Base-by-base conservation (phyloP, 1,140 invertebrate species). In the Leptopilina clavipes region DNA sequence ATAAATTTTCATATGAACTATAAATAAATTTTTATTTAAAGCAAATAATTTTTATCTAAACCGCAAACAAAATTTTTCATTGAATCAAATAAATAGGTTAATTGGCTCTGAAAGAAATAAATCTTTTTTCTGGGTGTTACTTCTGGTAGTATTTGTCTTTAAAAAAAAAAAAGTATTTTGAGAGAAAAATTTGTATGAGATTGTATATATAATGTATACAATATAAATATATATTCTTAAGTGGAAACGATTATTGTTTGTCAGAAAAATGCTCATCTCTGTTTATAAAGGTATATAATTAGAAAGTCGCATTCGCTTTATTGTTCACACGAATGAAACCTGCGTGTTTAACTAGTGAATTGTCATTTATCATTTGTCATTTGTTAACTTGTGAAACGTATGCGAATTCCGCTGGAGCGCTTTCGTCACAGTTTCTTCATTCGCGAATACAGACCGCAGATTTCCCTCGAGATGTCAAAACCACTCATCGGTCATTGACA, bases 401-500 rank as follows among this genome's bases (percentile, higher is more conserved):
- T 10, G 56, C 56, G 56, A 25, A 59, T 59, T 59, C 56, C 56
- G 56, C 22, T 22, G 22, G 22, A 25, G 22, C 12, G 19, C 56
- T 59, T 59, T 59, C 56, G 22, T 25, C 56, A 59, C 18, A 12
- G 56, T 59, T 59, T 11, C 56, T 59, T 59, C 56, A 59, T 25
- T 59, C 56, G 19, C 56, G 19, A 59, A 59, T 59, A 22, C n/a
- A n/a, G n/a, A n/a, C n/a, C n/a, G n/a, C 56, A 25, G 56, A 59
- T 59, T 59, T 59, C 56, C 56, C 56, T 22, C 56, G 22, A 59
- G 18, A 59, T 59, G 56, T 59, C 56, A 59, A 59, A 59, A 59
- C 56, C 22, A 25, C 19, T 59, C 56, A 25, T 59, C 10, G 11
- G 12, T 59, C 56, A 59, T 22, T 31, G 22, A 59, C 45, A 59